Conservation (phyloP, 2,797 vertebrate species). For the Tragopan temminckii region DNA sequence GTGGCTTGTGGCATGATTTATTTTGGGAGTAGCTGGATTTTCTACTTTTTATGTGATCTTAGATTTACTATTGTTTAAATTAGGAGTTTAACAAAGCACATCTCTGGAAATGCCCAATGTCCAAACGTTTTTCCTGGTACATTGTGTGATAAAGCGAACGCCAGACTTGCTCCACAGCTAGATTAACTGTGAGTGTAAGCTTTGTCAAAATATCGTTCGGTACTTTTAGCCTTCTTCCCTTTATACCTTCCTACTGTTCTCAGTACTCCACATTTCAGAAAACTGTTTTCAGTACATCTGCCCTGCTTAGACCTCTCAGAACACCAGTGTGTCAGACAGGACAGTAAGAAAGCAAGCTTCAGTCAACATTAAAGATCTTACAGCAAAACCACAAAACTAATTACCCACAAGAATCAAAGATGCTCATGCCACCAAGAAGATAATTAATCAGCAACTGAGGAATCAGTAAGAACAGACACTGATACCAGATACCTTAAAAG, state of each 20-base stretch:
- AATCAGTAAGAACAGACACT: background rate
- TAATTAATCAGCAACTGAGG: background rate
- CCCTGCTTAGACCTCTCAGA: background rate
- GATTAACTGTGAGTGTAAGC: background rate
- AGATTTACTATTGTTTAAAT: background rate
- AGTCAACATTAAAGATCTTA: background rate
- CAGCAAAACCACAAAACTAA: background rate
- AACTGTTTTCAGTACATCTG: background rate
- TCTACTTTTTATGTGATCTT: background rate
- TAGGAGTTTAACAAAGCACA: background rate
- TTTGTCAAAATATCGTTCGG: background rate
- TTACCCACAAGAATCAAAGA: background rate
- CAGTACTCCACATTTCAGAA: background rate
- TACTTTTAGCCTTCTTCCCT: background rate
- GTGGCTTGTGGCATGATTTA: background rate
- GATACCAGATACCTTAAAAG: background rate
- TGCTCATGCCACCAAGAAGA: background rate
- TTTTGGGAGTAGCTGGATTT: background rate
- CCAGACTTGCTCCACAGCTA: background rate
- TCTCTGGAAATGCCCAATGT: background rate
- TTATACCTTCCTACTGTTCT: background rate
- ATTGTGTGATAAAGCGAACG: background rate
- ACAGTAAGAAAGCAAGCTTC: background rate
- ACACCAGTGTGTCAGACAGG: background rate
- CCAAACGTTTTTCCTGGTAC: background rate